Evolutionary conservation across 2,888 invertebrate species (phyloP).

Genomic region (Diarsia rubi): DNA sequence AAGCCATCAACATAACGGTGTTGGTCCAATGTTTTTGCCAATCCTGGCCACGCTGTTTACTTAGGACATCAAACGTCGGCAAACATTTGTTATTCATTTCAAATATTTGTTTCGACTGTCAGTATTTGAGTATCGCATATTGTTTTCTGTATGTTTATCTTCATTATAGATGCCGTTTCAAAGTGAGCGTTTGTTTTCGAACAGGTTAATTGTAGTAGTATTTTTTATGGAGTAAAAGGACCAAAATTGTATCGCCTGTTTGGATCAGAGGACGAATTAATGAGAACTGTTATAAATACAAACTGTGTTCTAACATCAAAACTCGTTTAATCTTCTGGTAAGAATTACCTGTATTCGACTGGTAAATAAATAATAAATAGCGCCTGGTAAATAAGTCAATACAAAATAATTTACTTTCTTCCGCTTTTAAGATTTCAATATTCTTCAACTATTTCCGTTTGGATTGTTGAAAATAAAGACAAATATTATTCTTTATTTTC

Average conservation of each 20-base stretch:
- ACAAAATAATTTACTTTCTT: too few species aligned
- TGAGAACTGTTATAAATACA: not conserved
- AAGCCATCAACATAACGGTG: conserved; percentile 30
- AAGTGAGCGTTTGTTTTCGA: conserved; percentile 24
- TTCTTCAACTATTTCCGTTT: not conserved
- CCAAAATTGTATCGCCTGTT: not conserved
- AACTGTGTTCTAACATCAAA: not conserved
- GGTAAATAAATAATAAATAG: not conserved
- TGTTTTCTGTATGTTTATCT: conserved; percentile 66
- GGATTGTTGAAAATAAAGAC: not conserved
- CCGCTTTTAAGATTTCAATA: not conserved
- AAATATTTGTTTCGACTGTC: conserved; percentile 71
- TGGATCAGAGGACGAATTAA: not conserved
- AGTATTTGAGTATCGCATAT: conserved; percentile 68
- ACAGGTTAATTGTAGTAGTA: conserved; percentile 23
- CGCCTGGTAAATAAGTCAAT: not conserved
- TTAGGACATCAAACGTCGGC: conserved; percentile 71
- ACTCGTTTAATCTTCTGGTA: not conserved
- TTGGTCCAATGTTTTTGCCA: conserved; percentile 59
- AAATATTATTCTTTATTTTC: not conserved
- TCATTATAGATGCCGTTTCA: conserved; percentile 66
- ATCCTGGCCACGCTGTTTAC: conserved; percentile 61
- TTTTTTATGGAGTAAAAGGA: conserved; percentile 8
- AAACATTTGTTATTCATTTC: conserved; percentile 73
- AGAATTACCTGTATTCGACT: too few species aligned